Evolutionary conservation across 2,113 vertebrate species (phyloP).

Genomic region (Otus sunia): DNA sequence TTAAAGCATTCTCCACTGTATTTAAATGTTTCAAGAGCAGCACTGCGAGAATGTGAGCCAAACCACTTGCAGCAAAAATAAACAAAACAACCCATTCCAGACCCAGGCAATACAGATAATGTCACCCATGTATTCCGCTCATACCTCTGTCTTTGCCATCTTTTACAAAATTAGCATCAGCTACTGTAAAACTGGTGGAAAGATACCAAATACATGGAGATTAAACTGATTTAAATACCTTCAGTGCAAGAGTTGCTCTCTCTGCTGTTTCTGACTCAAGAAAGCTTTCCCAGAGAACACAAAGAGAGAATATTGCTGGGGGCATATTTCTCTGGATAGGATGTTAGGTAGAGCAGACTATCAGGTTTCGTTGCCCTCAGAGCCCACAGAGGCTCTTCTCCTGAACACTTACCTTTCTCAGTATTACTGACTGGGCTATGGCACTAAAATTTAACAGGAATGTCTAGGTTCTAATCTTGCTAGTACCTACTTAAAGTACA

Average conservation of each 20-base stretch:
- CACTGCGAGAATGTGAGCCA: neutral
- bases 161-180: neutral
- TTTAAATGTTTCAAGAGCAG: neutral
- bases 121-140: rapidly evolving
- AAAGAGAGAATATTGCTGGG: neutral
- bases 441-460: neutral
- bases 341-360: neutral
- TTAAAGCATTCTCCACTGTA: neutral
- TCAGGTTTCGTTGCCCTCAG: neutral
- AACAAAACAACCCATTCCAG: neutral
- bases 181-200: neutral
- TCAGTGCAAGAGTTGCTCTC: neutral
- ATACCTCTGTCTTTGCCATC: neutral
- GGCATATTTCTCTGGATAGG: rapidly evolving
- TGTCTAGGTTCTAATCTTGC: neutral
- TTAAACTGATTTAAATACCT: neutral
- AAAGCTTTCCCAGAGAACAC: neutral
- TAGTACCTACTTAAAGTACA: neutral
- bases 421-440: neutral
- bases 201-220: neutral
- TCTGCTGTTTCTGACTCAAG: neutral
- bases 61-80: neutral
- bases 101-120: neutral
- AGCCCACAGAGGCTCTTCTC: neutral
- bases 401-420: neutral